Base-by-base conservation (phyloP, 2,113 vertebrate genomes). In the Engystomops pustulosus region DNA sequence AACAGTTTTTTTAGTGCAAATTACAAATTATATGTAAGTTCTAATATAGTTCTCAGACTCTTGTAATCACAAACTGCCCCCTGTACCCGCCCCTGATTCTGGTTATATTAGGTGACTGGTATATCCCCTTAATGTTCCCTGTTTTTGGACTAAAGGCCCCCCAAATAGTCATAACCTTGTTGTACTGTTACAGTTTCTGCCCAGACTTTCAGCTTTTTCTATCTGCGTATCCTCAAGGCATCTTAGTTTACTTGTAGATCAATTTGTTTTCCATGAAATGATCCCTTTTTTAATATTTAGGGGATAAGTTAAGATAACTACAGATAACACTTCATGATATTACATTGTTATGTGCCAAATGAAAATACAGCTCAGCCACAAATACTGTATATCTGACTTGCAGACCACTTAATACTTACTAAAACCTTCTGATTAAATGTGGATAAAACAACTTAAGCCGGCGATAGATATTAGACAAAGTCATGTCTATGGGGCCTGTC, bases 341-440 rank as follows among this genome's bases (percentile, higher is more conserved):
- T 34, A 67, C 62, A 36, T 34, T 36, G 62, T 18, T 15, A 36
- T 36, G 17, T 9, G 6, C 30, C 17, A 67, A 67, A 36, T 67
- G 62, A 17, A 67, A 67, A 67, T 15, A 17, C 15, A 67, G 27
- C 30, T 34, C 27, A 6, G 27, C 27, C 18, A 7, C 30, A 34
- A 67, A n/a, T n/a, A n/a, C n/a, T n/a, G 4, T 18, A 32, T 67
- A 34, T 67, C 62, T 34, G 62, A 36, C 62, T 67, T n/a, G 10
- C 36, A 36, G 30, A 34, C 62, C 17, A 67, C 30, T 67, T 67
- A 67, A 67, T 67, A 67, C 62, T 67, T 67, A 20, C 62, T 67
- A 67, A 67, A 67, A 67, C 62, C 62, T 67, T 67, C 62, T 67
- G 62, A 67, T 67, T 67, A 67, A 67, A 67, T 36, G 30, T 67